Evolutionary conservation across 2,888 invertebrate species (phyloP).

Genomic region (Agrilus biguttatus): DNA sequence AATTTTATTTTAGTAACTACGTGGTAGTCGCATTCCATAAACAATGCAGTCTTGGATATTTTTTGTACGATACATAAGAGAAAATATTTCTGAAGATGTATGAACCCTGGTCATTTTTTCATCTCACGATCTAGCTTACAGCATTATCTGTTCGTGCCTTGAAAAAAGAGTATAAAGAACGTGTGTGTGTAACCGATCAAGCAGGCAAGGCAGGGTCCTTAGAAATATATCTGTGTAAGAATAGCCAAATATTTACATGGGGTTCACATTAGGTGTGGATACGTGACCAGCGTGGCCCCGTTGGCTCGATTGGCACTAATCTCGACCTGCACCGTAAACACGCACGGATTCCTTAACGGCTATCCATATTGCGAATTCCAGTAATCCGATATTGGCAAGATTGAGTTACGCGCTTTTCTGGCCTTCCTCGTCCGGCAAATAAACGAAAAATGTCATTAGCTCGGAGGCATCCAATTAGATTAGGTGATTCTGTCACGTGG

Average conservation of each 20-base stretch:
- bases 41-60: no score
- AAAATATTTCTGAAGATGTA: no score
- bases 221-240: no score
- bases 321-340: constrained; percentile 16
- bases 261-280: constrained; percentile 21
- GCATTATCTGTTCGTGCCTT: no score
- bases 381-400: constrained; percentile 28
- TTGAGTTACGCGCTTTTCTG: constrained; percentile 26
- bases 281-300: constrained; percentile 17
- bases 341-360: constrained; percentile 27
- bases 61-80: no score
- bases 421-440: constrained; percentile 21
- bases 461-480: constrained; percentile 27
- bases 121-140: no score
- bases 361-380: constrained; percentile 28
- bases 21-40: no score
- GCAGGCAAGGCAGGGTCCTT: no score
- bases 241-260: constrained; percentile 26
- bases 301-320: constrained; percentile 15
- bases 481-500: constrained; percentile 20
- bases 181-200: no score
- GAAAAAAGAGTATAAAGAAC: no score
- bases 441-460: constrained; percentile 30
- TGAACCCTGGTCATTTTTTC: no score
- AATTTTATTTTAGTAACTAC: no score